Percentiles rank a stretch among this genome's conserved stretches.
phyloP scores from a whole-genome alignment of 2,113 vertebrate species.

The Triplophysa tibetana region DNA sequence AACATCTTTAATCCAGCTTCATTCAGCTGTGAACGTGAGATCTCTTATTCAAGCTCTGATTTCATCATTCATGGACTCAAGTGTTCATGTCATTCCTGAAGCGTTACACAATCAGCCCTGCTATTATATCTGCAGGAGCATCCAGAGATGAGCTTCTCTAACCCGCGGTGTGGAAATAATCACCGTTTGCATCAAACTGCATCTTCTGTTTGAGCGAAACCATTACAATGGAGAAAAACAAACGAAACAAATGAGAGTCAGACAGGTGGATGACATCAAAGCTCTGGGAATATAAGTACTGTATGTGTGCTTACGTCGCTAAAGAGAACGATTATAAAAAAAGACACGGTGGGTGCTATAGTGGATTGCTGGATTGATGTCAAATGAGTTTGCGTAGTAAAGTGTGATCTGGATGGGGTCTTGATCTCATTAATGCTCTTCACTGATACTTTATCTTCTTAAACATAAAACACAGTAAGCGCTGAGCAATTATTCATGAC shows the following conservation, averaged over 20 bases:
- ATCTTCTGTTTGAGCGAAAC: background rate
- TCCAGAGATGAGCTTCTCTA: slow-evolving; percentile 61
- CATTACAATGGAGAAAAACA: background rate
- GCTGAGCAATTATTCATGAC: slow-evolving; percentile 5
- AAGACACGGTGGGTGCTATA: background rate
- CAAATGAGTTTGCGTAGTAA: background rate
- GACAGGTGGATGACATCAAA: too few species aligned
- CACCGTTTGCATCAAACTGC: slow-evolving; percentile 60
- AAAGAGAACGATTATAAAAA: background rate
- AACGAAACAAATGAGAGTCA: too few species aligned
- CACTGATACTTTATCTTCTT: background rate
- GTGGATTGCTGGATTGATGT: background rate
- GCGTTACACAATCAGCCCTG: slow-evolving; percentile 73
- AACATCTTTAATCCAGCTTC: background rate
- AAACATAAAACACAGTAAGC: slow-evolving; percentile 4
- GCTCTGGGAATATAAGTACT: too few species aligned
- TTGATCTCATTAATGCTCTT: slow-evolving; percentile 25
- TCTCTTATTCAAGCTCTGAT: slow-evolving; percentile 49
- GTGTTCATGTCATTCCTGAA: slow-evolving; percentile 63
- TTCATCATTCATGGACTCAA: slow-evolving; percentile 64
- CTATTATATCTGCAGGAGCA: slow-evolving; percentile 67
- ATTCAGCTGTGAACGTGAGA: slow-evolving; percentile 28
- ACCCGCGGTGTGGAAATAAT: slow-evolving; percentile 69
- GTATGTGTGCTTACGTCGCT: background rate
- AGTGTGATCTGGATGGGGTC: background rate